Evolutionary conservation across 2,113 vertebrate genomes (phyloP).

Genomic region (Corythoichthys intestinalis): DNA sequence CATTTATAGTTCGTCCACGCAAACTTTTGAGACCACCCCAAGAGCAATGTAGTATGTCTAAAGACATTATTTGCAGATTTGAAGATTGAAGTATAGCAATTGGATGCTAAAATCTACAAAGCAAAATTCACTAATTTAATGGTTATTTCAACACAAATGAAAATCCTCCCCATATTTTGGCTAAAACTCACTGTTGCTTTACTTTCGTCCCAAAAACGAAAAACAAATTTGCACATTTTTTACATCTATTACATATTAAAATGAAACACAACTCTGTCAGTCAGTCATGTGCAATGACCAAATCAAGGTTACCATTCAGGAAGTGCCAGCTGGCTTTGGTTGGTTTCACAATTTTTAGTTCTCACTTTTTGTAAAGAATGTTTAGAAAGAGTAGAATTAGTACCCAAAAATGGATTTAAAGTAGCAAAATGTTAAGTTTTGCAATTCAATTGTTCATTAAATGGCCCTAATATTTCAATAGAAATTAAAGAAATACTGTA

Average conservation of each 20-base stretch:
- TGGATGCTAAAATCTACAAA: no score
- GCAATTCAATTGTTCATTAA: no score
- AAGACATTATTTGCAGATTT: no score
- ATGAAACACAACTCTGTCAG: background rate
- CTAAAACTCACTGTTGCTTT: background rate
- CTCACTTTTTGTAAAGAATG: background rate
- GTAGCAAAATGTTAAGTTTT: no score
- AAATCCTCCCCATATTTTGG: background rate
- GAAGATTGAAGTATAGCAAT: no score
- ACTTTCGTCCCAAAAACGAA: background rate
- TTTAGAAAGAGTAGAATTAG: background rate
- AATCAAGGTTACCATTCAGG: constrained; percentile 19
- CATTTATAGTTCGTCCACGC: no score
- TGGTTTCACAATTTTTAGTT: background rate
- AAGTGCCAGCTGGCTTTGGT: constrained; percentile 17
- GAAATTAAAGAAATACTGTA: no score
- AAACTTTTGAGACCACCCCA: no score
- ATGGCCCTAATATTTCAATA: no score
- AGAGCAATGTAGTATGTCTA: no score
- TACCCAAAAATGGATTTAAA: background rate
- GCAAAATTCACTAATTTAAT: no score
- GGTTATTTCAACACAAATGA: background rate
- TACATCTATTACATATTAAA: background rate
- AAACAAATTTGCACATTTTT: background rate
- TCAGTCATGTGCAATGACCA: constrained; percentile 6